Evolutionary conservation across 2,797 vertebrate genomes (phyloP).

Genomic region (Scyliorhinus canicula): DNA sequence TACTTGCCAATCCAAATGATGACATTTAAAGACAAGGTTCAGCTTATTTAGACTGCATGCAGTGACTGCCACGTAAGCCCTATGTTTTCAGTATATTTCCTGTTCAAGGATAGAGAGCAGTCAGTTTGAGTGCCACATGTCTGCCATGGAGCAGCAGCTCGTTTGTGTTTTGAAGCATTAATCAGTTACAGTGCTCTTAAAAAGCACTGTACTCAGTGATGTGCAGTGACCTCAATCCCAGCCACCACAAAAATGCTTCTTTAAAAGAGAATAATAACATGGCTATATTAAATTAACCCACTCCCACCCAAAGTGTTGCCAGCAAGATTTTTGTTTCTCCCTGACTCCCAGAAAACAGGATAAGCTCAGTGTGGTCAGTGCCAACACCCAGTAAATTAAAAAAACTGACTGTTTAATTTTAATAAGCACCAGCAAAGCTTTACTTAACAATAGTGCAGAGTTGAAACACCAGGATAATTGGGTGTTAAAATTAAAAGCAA

Average conservation of each 20-base stretch:
- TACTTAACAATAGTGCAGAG: conserved; percentile 20
- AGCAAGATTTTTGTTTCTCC: not conserved
- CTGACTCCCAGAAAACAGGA: not conserved
- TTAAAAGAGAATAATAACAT: not conserved
- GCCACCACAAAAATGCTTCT: conserved; percentile 2
- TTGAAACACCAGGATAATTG: not conserved
- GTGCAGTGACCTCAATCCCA: conserved; percentile 3
- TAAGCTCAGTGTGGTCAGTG: conserved; percentile 9
- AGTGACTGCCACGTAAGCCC: not conserved
- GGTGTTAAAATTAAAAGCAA: conserved; percentile 5
- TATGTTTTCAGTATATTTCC: conserved; percentile 14
- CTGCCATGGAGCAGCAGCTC: not conserved
- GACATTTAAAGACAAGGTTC: conserved; percentile 2
- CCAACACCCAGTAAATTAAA: not conserved
- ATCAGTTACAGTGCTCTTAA: conserved; percentile 24
- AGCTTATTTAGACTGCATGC: not conserved
- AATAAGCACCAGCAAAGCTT: conserved; percentile 6
- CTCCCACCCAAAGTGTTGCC: not conserved
- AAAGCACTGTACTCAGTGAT: not conserved
- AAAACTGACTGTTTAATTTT: not conserved
- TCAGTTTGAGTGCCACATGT: not conserved
- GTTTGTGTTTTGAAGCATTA: conserved; percentile 19
- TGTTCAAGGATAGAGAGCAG: conserved; percentile 9
- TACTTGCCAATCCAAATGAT: not conserved
- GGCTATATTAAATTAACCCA: not conserved